A percentile compares a stretch with the other conserved stretches of the same genome.
Evolutionary conservation across 2,113 vertebrate species (phyloP).

Genomic region (Echinops telfairi): DNA sequence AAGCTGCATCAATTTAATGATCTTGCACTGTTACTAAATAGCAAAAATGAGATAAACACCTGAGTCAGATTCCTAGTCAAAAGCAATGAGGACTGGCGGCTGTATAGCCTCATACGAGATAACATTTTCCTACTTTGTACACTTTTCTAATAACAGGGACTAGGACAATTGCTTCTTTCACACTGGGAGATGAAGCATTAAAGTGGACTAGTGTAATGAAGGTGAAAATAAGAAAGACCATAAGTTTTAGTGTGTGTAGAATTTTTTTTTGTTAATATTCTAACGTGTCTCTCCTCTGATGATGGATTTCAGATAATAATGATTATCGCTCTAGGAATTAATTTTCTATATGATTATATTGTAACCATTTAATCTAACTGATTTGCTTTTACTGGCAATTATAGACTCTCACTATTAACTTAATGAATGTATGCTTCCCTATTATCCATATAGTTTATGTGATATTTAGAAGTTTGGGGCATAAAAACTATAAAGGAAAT

Average conservation of each 20-base stretch:
- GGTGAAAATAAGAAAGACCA: conserved; percentile 12
- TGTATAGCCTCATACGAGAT: neutral
- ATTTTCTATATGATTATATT: conserved; percentile 75
- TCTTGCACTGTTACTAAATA: neutral
- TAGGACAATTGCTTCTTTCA: conserved; percentile 13
- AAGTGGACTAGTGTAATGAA: conserved; percentile 29
- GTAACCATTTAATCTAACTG: conserved; percentile 66
- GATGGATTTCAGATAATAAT: conserved; percentile 66
- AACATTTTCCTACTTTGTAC: neutral
- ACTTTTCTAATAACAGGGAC: neutral
- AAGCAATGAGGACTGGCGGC: neutral
- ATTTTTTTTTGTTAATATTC: conserved; percentile 24
- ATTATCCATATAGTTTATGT: conserved; percentile 69
- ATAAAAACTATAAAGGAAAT: conserved; percentile 71
- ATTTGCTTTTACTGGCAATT: conserved; percentile 76
- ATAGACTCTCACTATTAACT: conserved; percentile 67
- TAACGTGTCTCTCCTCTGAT: conserved; percentile 36
- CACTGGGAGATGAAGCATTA: neutral
- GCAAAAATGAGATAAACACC: neutral
- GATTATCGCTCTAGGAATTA: conserved; percentile 71
- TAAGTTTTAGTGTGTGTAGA: conserved; percentile 7
- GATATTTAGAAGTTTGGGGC: conserved; percentile 65
- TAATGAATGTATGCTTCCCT: conserved; percentile 63
- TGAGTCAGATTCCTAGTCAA: neutral
- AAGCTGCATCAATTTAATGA: neutral